Evolutionary conservation across 1,140 invertebrate genomes (phyloP).

Genomic region (Ridgeia piscesae): DNA sequence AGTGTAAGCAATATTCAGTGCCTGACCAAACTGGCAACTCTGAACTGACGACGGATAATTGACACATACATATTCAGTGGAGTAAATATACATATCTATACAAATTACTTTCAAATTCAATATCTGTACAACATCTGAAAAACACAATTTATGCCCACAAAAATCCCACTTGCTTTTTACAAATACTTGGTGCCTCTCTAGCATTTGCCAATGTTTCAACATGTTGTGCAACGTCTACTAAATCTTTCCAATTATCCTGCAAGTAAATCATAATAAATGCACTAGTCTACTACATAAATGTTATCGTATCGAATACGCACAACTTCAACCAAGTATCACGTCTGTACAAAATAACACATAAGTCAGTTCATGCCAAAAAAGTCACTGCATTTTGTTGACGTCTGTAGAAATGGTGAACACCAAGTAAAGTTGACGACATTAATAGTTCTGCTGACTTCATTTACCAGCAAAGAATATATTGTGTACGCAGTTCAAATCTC

Average conservation of each 20-base stretch:
- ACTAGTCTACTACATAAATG: neutral
- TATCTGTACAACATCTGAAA: neutral
- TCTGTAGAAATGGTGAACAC: neutral
- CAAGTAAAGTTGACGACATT: neutral
- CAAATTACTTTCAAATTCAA: neutral
- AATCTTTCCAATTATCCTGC: neutral
- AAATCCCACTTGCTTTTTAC: neutral
- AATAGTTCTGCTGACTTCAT: neutral
- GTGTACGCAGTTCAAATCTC: neutral
- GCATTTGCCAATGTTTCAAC: no score
- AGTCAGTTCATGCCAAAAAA: neutral
- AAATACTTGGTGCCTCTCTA: neutral
- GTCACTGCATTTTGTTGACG: neutral
- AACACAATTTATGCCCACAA: neutral
- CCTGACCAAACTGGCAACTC: neutral
- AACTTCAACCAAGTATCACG: neutral
- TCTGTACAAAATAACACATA: neutral
- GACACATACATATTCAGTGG: neutral
- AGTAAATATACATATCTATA: neutral
- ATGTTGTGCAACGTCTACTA: neutral
- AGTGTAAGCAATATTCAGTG: neutral
- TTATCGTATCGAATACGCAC: neutral
- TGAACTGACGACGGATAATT: neutral
- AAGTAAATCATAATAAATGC: conserved; percentile 1
- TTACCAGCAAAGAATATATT: neutral